Percentiles rank a stretch among this genome's conserved stretches.
Evolutionary conservation across 2,113 vertebrate species (phyloP).

Genomic region (Catharus bicknelli): DNA sequence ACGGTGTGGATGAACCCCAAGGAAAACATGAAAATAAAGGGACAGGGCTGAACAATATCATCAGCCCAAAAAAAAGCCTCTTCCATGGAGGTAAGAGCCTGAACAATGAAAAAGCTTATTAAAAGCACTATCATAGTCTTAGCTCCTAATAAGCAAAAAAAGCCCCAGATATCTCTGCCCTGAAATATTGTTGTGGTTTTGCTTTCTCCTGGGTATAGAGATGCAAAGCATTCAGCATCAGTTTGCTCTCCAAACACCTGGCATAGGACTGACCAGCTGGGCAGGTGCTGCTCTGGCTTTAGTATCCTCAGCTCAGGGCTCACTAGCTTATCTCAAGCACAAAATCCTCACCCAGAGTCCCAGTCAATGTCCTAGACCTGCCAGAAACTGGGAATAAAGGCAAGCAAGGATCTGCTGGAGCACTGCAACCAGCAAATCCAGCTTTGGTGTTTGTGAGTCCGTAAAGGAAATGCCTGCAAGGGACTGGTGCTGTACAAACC

Average conservation of each 20-base stretch:
- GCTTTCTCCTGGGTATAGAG: not conserved
- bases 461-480: not conserved
- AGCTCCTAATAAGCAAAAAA: not conserved
- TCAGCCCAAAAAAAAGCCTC: not conserved
- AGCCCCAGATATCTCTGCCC: not conserved
- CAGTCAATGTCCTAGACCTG: not conserved
- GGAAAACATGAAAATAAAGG: accelerated
- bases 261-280: not conserved
- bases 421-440: not conserved
- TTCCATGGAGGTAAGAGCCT: not conserved
- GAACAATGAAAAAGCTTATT: not conserved
- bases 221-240: not conserved
- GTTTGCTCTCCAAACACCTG: not conserved
- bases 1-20: accelerated
- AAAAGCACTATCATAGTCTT: not conserved
- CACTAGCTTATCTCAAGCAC: not conserved
- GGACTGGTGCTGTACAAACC: not conserved
- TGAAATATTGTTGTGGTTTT: accelerated
- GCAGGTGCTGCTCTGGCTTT: not conserved
- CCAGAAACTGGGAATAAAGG: not conserved
- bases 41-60: not conserved
- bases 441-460: not conserved
- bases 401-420: not conserved
- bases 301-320: not conserved
- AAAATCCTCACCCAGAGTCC: not conserved